These are phyloP conservation scores for Probosciger aterrimus DNA, from an alignment of 2,113 vertebrate genomes.

Conservation along the genomic window DNA sequence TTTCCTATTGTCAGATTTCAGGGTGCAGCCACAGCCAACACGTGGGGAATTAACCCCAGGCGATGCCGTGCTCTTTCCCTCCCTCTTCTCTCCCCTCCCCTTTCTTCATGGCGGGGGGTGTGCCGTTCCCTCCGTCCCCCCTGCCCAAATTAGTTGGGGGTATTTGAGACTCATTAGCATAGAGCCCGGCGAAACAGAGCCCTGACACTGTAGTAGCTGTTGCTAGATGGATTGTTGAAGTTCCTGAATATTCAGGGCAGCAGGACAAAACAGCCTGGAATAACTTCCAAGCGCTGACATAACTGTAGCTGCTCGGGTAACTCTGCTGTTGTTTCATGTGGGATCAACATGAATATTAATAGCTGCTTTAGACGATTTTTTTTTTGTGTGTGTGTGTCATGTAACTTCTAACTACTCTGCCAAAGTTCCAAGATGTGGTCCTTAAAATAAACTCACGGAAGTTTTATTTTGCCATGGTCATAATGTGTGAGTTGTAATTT, in stretches of 20 bases:
- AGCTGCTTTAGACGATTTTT: not conserved
- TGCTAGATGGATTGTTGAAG: not conserved
- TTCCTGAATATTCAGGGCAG: conserved; percentile 31
- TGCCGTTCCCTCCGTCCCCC: not conserved
- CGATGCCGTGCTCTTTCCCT: not conserved
- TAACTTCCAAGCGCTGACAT: conserved; percentile 31
- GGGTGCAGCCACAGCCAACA: not conserved
- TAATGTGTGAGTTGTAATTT: not conserved
- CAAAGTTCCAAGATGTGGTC: not conserved
- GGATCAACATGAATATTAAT: conserved; percentile 37
- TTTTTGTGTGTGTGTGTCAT: not conserved
- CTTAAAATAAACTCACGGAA: conserved; percentile 35
- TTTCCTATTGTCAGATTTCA: not conserved
- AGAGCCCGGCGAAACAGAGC: not conserved
- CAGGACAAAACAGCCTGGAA: conserved; percentile 35
- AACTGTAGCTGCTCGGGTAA: conserved; percentile 7
- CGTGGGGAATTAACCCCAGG: conserved; percentile 3
- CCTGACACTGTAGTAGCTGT: not conserved
- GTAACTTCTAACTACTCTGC: not conserved
- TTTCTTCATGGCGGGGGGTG: not conserved
- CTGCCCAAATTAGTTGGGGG: not conserved
- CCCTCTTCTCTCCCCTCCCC: not conserved
- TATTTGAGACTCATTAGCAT: not conserved
- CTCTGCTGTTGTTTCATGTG: conserved; percentile 8
- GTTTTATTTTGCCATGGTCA: not conserved